phyloP scores from a whole-genome alignment of 2,113 vertebrate species.

The Mesoclemmys tuberculata region DNA sequence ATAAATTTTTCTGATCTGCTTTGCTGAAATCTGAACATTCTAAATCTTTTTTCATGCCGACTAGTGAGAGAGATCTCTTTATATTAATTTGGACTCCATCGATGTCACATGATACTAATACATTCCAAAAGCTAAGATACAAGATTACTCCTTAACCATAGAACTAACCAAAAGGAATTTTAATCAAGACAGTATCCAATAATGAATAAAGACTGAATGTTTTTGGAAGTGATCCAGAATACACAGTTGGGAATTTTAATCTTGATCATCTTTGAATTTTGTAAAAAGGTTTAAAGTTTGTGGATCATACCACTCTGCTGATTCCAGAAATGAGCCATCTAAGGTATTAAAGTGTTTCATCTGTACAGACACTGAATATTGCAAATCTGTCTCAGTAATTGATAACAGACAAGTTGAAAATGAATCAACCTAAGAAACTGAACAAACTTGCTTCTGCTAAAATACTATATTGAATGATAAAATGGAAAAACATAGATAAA shows the following conservation, averaged over 20 bases:
- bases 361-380: slow-evolving; percentile 87
- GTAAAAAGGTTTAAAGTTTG: slow-evolving; percentile 76
- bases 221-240: slow-evolving; percentile 80
- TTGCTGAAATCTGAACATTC: slow-evolving; percentile 79
- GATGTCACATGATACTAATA: slow-evolving; percentile 80
- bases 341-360: slow-evolving; percentile 86
- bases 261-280: slow-evolving; percentile 83
- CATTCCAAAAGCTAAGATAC: slow-evolving; percentile 82
- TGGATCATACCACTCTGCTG: slow-evolving; percentile 78
- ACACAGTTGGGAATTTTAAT: slow-evolving; percentile 86
- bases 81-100: slow-evolving; percentile 78
- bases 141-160: slow-evolving; percentile 82
- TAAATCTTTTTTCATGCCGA: slow-evolving; percentile 77
- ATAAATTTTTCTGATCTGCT: slow-evolving; percentile 48
- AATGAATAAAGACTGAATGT: slow-evolving; percentile 84
- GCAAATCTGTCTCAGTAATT: slow-evolving; percentile 84
- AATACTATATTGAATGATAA: slow-evolving; percentile 29
- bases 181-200: slow-evolving; percentile 89
- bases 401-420: slow-evolving; percentile 80
- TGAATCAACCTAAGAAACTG: slow-evolving; percentile 50
- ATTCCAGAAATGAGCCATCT: slow-evolving; percentile 85
- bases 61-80: slow-evolving; percentile 85
- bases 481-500: slow-evolving; percentile 21
- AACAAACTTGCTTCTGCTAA: slow-evolving; percentile 42
- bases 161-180: slow-evolving; percentile 90